phyloP scores from a whole-genome alignment of 2,797 vertebrate species.

The Trachops cirrhosus region DNA sequence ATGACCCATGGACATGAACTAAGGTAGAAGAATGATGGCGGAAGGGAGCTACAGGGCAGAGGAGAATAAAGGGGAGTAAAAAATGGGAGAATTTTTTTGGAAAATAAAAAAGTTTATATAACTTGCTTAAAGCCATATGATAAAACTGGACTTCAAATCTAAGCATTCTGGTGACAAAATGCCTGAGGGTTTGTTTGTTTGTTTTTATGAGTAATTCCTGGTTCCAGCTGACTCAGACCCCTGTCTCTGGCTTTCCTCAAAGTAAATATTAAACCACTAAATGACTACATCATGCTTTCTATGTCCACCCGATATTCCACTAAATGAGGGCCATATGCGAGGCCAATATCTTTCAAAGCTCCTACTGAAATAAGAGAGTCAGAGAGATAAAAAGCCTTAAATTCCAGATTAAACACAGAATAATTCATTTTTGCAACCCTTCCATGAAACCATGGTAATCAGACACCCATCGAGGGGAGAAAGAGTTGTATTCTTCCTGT shows the following conservation, averaged over 20 bases:
- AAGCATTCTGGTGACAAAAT: not conserved
- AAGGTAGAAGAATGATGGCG: too few relatives aligned
- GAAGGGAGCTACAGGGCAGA: too few relatives aligned
- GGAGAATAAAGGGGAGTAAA: too few relatives aligned
- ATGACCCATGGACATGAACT: too few relatives aligned
- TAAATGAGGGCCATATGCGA: not conserved
- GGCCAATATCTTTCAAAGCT: not conserved
- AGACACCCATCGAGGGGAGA: not conserved
- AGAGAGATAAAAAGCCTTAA: not conserved
- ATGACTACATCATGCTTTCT: not conserved
- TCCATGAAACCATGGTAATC: not conserved
- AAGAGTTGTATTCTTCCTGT: not conserved
- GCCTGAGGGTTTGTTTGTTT: not conserved
- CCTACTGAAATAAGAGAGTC: not conserved
- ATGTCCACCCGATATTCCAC: not conserved
- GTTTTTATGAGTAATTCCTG: not conserved
- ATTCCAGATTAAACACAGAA: not conserved
- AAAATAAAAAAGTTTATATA: not conserved
- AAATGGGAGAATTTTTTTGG: too few relatives aligned
- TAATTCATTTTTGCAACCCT: not conserved
- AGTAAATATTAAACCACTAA: not conserved
- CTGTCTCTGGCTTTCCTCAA: not conserved
- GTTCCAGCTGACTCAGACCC: not conserved
- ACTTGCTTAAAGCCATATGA: not conserved
- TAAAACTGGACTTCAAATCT: not conserved